Percentiles rank a stretch among this genome's conserved stretches.
Conservation (phyloP, 2,888 invertebrate species). For the Latrodectus elegans region DNA sequence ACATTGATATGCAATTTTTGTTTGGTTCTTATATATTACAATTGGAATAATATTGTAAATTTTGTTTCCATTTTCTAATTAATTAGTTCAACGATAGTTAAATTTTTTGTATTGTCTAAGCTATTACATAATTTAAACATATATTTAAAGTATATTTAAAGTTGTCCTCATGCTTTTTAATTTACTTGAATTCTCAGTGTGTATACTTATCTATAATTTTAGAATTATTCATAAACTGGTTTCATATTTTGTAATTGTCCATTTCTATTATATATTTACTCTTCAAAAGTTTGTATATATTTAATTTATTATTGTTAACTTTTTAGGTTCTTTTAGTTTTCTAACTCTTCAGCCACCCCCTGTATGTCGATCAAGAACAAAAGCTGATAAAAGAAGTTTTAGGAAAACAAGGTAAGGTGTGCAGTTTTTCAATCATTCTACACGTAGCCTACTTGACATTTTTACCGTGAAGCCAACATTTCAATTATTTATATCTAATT, state of each 20-base stretch:
- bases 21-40: no score
- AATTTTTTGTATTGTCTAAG: no score
- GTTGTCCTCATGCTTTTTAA: not conserved
- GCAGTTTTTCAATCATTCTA: not conserved
- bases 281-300: no score
- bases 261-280: not conserved
- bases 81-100: no score
- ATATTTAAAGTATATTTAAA: not conserved
- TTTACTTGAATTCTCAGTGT: not conserved
- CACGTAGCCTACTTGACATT: not conserved
- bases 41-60: no score
- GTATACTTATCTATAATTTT: no score
- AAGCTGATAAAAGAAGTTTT: conserved; percentile 71
- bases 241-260: not conserved
- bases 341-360: conserved; percentile 71
- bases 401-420: conserved; percentile 70
- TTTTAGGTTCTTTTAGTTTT: conserved; percentile 66
- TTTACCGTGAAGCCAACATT: no score
- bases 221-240: not conserved
- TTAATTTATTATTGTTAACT: not conserved
- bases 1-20: no score
- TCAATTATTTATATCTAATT: no score
- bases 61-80: no score
- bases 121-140: no score
- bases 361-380: conserved; percentile 62